Base-by-base conservation (phyloP, 1,140 invertebrate genomes). In the Pogonus chalceus region DNA sequence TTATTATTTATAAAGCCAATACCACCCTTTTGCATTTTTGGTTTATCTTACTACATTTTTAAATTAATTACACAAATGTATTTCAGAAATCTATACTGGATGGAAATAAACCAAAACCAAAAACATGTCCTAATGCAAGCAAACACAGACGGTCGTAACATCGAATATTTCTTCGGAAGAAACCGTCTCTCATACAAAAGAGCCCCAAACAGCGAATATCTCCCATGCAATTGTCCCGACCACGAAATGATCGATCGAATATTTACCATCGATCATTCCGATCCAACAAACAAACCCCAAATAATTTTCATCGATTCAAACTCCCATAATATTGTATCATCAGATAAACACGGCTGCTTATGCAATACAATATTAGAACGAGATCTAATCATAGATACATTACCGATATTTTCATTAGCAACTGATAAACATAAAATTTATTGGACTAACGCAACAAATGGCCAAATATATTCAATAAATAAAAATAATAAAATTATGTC, bases 1-100 rank as follows among this genome's bases (percentile, higher is more conserved):
- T n/a, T n/a, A n/a, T n/a, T n/a, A n/a, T n/a, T n/a, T n/a, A n/a
- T n/a, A n/a, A n/a, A n/a, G n/a, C n/a, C n/a, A n/a, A n/a, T n/a
- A n/a, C n/a, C n/a, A n/a, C n/a, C n/a, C n/a, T n/a, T n/a, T n/a
- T n/a, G n/a, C n/a, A n/a, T n/a, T n/a, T n/a, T n/a, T n/a, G n/a
- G n/a, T n/a, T n/a, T n/a, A n/a, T n/a, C n/a, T n/a, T n/a, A n/a
- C n/a, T n/a, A 35, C 31, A 52, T 46, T 50, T 39, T 48, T 52
- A 52, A 57, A 57, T 46, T 52, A 48, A 35, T 54, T 49, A 9
- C 24, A 43, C 53, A 39, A 52, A 55, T 51, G n/a, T 48, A 52
- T 75, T 77, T 56, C 62, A 88, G 84, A 59, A 78, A 77, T 35
- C 62, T 91, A 26, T 84, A 83, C 60, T 91, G 87, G 87, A 80